Evolutionary conservation across 1,140 invertebrate genomes (phyloP), one percentile per base, ranked within the genome.

Genomic region (Atta colombica): DNA sequence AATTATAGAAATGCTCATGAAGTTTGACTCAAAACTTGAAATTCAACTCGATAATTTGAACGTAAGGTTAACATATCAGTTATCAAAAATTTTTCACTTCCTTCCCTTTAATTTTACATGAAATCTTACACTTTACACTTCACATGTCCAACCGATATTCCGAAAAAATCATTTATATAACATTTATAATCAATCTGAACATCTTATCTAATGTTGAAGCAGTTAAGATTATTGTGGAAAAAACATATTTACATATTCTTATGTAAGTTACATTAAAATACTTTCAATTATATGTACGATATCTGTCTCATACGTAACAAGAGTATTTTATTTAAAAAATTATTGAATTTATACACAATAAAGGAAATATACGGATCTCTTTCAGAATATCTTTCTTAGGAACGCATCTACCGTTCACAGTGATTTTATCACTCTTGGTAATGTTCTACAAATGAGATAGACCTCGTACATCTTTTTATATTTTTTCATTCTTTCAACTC

Each of bases 201-300:
- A 45, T 58, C 21, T 81, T 81, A 81, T 55, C 35, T 81, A 69
- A 69, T 51, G 25, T 69, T 21, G n/a, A 78, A 80, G 49, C 21
- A 35, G 28, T 81, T 39, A 68, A 81, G 31, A 39, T 31, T 51
- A 63, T 53, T 65, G 28, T 51, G 21, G 35, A 53, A 81, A 69
- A 81, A 71, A 60, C 55, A 12, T 81, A 71, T 81, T 69, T 69
- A 81, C 77, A 81, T 45, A 16, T 49, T 68, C n/a, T 68, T 69
- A 68, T 35, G 3, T 78, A 78, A 7, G 4, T 69, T 69, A 69
- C 8, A 21, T 69, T 81, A 69, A 53, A 68, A 53, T 81, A 81
- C 77, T 81, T 81, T 81, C 78, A 80, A 55, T 80, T 55, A 6
- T 6, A 16, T 39, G 39, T 49, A 68, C 39, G 66, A 69, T 25